Evolutionary conservation across 35 echinoderm and acorn worm species (phyloP).

Genomic region (Antedon bifida): DNA sequence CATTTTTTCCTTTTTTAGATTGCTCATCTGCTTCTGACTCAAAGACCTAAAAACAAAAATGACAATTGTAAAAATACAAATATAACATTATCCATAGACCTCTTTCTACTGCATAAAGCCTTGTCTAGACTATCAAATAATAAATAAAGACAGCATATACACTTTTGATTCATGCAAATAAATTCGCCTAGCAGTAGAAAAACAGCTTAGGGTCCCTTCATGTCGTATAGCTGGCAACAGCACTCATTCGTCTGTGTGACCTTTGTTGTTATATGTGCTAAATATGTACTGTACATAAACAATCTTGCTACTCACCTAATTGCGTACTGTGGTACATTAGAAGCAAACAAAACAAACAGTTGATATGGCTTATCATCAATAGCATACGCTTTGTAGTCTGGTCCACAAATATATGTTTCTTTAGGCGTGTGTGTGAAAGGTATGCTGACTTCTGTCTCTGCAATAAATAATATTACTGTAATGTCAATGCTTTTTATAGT

Average conservation of each 20-base stretch:
- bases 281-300: too few species aligned
- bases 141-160: too few species aligned
- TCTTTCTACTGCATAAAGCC: too few species aligned
- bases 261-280: too few species aligned
- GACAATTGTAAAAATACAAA: background rate
- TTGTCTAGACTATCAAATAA: too few species aligned
- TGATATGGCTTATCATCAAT: constrained; percentile 35
- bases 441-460: background rate
- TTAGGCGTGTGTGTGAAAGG: constrained; percentile 38
- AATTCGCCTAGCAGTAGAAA: too few species aligned
- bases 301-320: constrained; percentile 83
- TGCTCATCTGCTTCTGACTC: constrained; percentile 26
- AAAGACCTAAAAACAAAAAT: constrained; percentile 52
- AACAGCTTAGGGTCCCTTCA: too few species aligned
- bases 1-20: constrained; percentile 54
- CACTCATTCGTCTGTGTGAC: too few species aligned
- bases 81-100: background rate
- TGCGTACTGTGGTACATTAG: constrained; percentile 78
- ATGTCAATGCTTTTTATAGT: background rate
- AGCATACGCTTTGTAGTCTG: constrained; percentile 84
- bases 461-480: background rate
- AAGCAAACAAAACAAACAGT: constrained; percentile 64
- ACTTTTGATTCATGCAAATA: too few species aligned
- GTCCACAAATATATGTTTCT: constrained; percentile 77
- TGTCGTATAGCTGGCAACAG: too few species aligned